Base-by-base conservation (phyloP, 92 coral and sea anemone genomes). In the Zoanthus sociatus region DNA sequence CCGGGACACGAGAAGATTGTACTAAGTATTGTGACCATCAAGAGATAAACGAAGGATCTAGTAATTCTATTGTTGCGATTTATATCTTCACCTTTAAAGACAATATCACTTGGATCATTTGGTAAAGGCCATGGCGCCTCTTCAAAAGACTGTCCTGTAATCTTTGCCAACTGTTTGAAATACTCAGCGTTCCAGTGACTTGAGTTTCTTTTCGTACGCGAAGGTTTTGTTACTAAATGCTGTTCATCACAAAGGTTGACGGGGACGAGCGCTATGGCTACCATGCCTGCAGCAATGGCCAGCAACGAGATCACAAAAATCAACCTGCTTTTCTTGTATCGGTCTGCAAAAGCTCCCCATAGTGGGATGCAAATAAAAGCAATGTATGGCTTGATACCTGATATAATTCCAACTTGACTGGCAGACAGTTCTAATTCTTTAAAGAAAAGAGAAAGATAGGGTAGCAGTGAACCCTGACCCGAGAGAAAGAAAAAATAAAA, bases 1-100 rank as follows among this genome's bases (percentile, higher is more conserved):
- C 99, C 94, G 45, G 99, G 99, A 33, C 99, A 97, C 6, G 99
- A 95, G 46, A 97, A 56, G 7, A 92, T 90, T 44, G 97, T 95
- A 32, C 94, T 86, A 56, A 94, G 87, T 15, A 97, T 87, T 71
- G 99, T 97, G 14, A 94, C 96, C 10, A 95, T 74, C 21, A 97
- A 91, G 15, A 97, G 87, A 82, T 95, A 97, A 5, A 97, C 74
- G 68, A 97, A 97, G 7, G 94, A 76, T 16, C 77, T 82, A 12
- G 72, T 74, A 9, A 84, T 87, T 74, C 82, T 89, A 30, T 83
- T 85, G 50, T 91, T 83, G 53, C 87, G 91, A 20, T 86, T 78
- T 17, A 69, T 58, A 73, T 88, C 79, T 50, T 78, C 89, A 42
- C 84, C 87, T 63, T 93, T 89, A 30, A 89, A 85, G 66, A 89